These are phyloP conservation scores for Leucopsar rothschildi DNA, from an alignment of 2,113 vertebrate species.

Conservation along the genomic window DNA sequence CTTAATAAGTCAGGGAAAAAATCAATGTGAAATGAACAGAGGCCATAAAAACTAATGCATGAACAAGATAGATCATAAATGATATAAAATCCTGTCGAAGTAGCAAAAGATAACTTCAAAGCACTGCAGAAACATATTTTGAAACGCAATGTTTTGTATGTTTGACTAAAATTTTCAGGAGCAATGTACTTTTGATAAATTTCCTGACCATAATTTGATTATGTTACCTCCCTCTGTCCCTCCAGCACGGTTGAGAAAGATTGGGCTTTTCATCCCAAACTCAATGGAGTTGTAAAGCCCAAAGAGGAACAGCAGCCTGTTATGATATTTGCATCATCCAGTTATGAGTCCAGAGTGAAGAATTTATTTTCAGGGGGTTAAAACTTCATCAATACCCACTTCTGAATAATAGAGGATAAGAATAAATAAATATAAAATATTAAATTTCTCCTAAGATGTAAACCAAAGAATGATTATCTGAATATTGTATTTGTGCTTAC, in stretches of 20 bases:
- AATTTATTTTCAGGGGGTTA: not conserved
- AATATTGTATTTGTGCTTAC: not conserved
- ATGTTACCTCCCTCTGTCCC: not conserved
- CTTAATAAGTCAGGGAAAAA: constrained; percentile 48
- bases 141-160: not conserved
- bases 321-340: not conserved
- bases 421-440: not conserved
- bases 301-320: not conserved
- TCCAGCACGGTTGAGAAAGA: not conserved
- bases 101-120: constrained; percentile 7
- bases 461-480: not conserved
- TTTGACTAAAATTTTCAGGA: not conserved
- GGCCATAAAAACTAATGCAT: constrained; percentile 37
- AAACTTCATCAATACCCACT: not conserved
- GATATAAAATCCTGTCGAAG: constrained; percentile 11
- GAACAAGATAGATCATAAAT: constrained; percentile 24
- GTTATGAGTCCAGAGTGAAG: not conserved
- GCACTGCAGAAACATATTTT: not conserved
- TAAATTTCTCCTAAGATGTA: not conserved
- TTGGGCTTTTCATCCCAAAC: not conserved
- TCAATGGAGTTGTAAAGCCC: not conserved
- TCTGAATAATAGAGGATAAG: not conserved
- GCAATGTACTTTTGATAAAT: not conserved
- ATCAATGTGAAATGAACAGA: constrained; percentile 38
- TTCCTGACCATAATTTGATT: not conserved